phyloP scores from a whole-genome alignment of 2,888 invertebrate genomes.

The Nymphalis urticae region DNA sequence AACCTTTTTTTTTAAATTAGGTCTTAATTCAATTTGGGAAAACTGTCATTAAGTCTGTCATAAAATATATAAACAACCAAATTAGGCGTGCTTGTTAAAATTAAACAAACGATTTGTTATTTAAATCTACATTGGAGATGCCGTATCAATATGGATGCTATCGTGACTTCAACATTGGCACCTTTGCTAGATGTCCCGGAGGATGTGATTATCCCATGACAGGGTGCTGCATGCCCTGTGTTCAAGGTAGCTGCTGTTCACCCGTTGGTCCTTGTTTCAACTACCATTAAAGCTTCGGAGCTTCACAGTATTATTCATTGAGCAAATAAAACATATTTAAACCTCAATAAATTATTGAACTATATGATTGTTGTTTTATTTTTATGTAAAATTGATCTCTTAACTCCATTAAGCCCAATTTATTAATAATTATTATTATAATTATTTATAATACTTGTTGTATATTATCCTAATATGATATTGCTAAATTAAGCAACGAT shows the following conservation, averaged over 20 bases:
- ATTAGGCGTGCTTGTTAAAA: conserved; percentile 3
- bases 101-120: conserved; percentile 16
- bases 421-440: too few relatives aligned
- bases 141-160: conserved; percentile 63
- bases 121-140: conserved; percentile 44
- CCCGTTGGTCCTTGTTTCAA: conserved; percentile 60
- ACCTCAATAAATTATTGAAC: too few relatives aligned
- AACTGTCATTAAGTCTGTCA: too few relatives aligned
- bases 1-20: too few relatives aligned
- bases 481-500: background rate
- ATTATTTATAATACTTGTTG: too few relatives aligned
- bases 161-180: conserved; percentile 61
- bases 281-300: conserved; percentile 42
- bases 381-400: too few relatives aligned
- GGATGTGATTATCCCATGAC: conserved; percentile 52
- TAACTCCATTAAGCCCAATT: too few relatives aligned
- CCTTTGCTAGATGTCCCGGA: conserved; percentile 61
- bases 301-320: too few relatives aligned
- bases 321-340: too few relatives aligned
- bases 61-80: too few relatives aligned
- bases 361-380: too few relatives aligned
- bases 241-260: conserved; percentile 47
- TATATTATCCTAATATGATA: background rate
- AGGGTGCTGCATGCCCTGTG: conserved; percentile 40
- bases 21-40: too few relatives aligned